phyloP scores from a whole-genome alignment of 1,140 invertebrate genomes.

The Whitmania pigra region DNA sequence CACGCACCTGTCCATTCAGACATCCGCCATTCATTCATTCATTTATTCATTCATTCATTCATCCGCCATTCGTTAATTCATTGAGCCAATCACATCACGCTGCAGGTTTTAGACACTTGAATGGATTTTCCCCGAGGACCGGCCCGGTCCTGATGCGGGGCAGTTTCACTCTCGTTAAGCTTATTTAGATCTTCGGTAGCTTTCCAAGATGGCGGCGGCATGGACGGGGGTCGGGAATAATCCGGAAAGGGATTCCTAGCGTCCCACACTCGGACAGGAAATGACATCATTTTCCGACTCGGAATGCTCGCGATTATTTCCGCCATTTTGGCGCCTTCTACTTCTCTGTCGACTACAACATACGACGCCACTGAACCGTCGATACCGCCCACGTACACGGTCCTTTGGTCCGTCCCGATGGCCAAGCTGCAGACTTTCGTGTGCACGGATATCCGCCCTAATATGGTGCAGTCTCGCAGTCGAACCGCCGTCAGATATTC shows the following conservation, averaged over 20 bases:
- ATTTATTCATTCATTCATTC: too few species aligned
- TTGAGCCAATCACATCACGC: too few species aligned
- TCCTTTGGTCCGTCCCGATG: neutral
- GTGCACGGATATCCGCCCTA: neutral
- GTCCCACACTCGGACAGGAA: constrained; percentile 6
- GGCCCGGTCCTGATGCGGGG: too few species aligned
- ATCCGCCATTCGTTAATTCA: too few species aligned
- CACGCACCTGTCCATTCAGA: too few species aligned
- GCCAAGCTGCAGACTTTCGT: neutral
- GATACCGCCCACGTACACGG: neutral
- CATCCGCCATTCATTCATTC: too few species aligned
- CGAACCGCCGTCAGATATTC: neutral
- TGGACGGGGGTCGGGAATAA: constrained; percentile 1
- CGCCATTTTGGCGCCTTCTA: neutral
- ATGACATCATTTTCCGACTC: neutral
- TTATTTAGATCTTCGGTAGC: too few species aligned
- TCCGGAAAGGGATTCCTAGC: neutral
- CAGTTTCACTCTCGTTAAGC: too few species aligned
- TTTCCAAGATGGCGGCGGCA: neutral
- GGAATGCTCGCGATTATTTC: neutral
- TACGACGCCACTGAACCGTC: neutral
- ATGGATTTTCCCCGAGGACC: too few species aligned
- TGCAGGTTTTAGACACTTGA: too few species aligned
- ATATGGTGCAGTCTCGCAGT: neutral
- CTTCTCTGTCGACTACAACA: neutral